phyloP scores from a whole-genome alignment of 1,140 invertebrate species.

The Nylanderia fulva region DNA sequence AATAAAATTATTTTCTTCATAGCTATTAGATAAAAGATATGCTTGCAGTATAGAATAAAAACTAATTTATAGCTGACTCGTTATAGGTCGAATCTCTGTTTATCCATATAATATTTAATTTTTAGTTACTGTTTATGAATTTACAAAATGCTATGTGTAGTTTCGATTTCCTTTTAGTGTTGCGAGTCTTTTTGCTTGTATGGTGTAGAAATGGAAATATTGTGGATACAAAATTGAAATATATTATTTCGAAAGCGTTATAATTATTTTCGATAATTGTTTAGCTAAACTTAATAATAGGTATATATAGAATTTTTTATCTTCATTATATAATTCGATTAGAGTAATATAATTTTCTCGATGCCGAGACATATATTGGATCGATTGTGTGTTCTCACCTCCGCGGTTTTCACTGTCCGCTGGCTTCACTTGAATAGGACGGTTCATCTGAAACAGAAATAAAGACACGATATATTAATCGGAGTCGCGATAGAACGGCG shows the following conservation, averaged over 20 bases:
- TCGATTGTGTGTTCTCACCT: constrained; percentile 88
- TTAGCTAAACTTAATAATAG: neutral
- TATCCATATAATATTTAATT: neutral
- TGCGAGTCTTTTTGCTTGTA: constrained; percentile 5
- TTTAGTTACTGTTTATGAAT: neutral
- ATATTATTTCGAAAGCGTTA: constrained; percentile 6
- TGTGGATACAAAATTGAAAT: neutral
- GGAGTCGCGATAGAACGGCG: neutral
- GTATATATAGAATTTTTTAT: neutral
- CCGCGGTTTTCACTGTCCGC: constrained; percentile 99
- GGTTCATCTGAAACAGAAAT: constrained; percentile 97
- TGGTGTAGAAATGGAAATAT: constrained; percentile 13
- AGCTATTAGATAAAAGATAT: neutral
- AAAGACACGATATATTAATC: constrained; percentile 58
- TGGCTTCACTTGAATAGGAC: constrained; percentile 99
- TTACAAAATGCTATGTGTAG: neutral
- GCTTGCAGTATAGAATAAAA: neutral
- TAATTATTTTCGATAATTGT: neutral
- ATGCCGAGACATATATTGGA: constrained; percentile 23
- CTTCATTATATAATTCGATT: neutral
- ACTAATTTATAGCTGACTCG: neutral
- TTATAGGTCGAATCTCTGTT: neutral
- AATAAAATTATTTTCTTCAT: constrained; percentile 12
- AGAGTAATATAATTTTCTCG: neutral
- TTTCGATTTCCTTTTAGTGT: neutral